Conservation (phyloP, 2,888 invertebrate genomes). For the Patella pellucida region DNA sequence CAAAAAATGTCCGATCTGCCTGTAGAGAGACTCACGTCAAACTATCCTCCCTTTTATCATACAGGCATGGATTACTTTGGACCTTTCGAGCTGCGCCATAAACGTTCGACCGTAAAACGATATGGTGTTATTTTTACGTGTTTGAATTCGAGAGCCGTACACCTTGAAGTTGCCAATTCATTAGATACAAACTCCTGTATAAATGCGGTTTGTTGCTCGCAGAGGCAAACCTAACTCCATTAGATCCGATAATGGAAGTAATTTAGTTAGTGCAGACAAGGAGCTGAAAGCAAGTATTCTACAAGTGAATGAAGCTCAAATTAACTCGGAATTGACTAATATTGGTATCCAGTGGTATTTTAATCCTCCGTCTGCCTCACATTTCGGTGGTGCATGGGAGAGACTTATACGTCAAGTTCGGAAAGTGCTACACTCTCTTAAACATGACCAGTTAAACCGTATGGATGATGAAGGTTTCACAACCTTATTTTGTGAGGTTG, state of each 20-base stretch:
- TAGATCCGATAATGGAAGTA: slow-evolving; percentile 32
- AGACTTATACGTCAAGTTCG: slow-evolving; percentile 32
- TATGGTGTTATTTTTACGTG: slow-evolving; percentile 39
- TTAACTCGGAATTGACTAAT: slow-evolving; percentile 23
- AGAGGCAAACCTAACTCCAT: slow-evolving; percentile 21
- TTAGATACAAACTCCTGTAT: slow-evolving; percentile 26
- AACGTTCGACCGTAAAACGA: slow-evolving; percentile 24
- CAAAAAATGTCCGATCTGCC: slow-evolving; percentile 12
- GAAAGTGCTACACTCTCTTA: slow-evolving; percentile 22
- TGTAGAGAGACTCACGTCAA: background rate
- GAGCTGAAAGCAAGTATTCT: slow-evolving; percentile 30
- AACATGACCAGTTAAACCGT: slow-evolving; percentile 20
- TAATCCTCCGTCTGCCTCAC: slow-evolving; percentile 35
- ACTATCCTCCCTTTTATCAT: background rate
- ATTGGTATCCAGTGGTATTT: slow-evolving; percentile 33
- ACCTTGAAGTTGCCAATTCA: slow-evolving; percentile 29
- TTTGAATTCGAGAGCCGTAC: slow-evolving; percentile 26
- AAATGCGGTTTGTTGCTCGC: slow-evolving; percentile 32
- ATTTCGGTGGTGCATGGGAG: slow-evolving; percentile 40
- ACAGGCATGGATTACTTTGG: slow-evolving; percentile 29
- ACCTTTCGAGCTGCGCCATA: slow-evolving; percentile 26
- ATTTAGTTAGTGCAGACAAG: slow-evolving; percentile 32
- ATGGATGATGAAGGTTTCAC: slow-evolving; percentile 34
- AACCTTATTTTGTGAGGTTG: slow-evolving; percentile 36
- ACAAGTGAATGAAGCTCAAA: slow-evolving; percentile 27